phyloP scores from a whole-genome alignment of 2,797 vertebrate species.

The Tragelaphus oryx region DNA sequence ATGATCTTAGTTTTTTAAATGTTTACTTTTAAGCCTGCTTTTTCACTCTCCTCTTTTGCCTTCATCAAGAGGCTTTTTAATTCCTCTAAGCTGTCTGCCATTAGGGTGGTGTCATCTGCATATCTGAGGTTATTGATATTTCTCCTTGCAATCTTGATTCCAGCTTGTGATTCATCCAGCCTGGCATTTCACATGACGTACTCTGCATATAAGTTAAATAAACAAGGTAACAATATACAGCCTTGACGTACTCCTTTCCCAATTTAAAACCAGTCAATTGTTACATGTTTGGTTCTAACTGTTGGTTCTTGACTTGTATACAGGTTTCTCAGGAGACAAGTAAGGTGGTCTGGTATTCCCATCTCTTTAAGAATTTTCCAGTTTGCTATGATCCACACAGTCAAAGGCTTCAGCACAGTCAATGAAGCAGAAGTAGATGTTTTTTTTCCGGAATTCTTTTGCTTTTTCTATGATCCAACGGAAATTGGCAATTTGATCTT shows the following conservation, averaged over 20 bases:
- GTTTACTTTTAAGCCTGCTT: not conserved
- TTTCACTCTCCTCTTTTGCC: not conserved
- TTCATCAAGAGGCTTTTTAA: not conserved
- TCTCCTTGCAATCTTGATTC: not conserved
- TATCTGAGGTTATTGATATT: not conserved
- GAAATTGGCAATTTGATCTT: not conserved
- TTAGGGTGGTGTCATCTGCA: not conserved
- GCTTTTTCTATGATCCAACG: not conserved
- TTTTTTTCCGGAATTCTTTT: not conserved
- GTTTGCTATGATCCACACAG: not conserved
- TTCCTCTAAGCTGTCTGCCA: not conserved
- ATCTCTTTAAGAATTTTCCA: not conserved
- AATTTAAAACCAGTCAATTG: not conserved
- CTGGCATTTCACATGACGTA: not conserved
- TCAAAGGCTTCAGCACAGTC: not conserved
- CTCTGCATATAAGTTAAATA: not conserved
- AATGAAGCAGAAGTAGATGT: not conserved
- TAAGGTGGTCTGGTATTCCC: not conserved
- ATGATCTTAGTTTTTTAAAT: not conserved
- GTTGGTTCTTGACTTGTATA: not conserved
- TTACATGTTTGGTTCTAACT: not conserved
- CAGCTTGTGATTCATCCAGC: not conserved
- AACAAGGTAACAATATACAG: not conserved
- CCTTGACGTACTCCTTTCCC: not conserved
- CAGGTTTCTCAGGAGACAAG: not conserved